A percentile compares a stretch with the other conserved stretches of the same genome.
Conservation (phyloP, 2,797 vertebrate genomes). For the Schizothorax lantsangensis region DNA sequence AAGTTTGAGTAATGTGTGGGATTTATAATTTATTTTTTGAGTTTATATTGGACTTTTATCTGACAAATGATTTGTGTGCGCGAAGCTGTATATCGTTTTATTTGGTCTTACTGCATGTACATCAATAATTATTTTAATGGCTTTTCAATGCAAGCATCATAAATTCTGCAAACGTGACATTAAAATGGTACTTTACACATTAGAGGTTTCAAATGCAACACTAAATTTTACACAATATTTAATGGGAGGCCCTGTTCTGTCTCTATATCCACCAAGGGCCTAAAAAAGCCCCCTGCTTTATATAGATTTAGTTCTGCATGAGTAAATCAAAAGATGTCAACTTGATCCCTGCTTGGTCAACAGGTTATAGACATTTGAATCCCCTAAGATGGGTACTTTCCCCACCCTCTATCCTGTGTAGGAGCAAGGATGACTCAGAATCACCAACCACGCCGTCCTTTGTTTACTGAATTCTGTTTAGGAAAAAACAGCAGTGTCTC, state of each 20-base stretch:
- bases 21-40: background rate
- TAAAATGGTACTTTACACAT: background rate
- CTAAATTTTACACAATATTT: background rate
- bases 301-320: slow-evolving; percentile 14
- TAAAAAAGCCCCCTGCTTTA: slow-evolving; percentile 5
- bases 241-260: background rate
- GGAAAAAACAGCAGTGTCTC: background rate
- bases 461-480: slow-evolving; percentile 37
- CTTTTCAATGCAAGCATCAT: background rate
- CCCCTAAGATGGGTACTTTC: slow-evolving; percentile 23
- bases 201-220: background rate
- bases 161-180: background rate
- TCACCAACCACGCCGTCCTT: background rate
- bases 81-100: background rate
- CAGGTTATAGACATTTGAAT: slow-evolving; percentile 33
- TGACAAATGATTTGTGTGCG: background rate
- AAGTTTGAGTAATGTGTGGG: background rate
- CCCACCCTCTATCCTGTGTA: slow-evolving; percentile 40
- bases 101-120: background rate
- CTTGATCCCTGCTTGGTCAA: slow-evolving; percentile 14
- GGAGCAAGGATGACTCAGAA: slow-evolving; percentile 45
- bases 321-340: slow-evolving; percentile 1
- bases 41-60: background rate
- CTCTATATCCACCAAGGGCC: background rate
- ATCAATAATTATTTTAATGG: background rate